phyloP scores from a whole-genome alignment of 2,113 vertebrate genomes.

The Hippocampus guttulatus region DNA sequence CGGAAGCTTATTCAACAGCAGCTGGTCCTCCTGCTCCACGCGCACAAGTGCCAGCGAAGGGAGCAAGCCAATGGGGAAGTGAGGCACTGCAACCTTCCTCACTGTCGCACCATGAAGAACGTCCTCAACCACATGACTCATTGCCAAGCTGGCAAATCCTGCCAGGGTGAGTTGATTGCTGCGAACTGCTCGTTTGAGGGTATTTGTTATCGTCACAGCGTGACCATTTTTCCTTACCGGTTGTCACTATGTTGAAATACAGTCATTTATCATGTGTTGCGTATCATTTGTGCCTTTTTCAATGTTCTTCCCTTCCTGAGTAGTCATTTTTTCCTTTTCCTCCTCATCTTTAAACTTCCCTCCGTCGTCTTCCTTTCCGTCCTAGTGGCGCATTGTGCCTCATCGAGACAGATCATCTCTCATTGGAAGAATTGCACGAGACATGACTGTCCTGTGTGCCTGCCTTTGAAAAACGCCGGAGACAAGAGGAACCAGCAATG shows the following conservation, averaged over 20 bases:
- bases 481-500: conserved; percentile 97
- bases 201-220: conserved; percentile 11
- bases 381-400: conserved; percentile 95
- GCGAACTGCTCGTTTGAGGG: background rate
- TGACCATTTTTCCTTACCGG: background rate
- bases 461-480: conserved; percentile 95
- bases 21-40: conserved; percentile 91
- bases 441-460: conserved; percentile 96
- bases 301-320: background rate
- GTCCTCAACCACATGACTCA: conserved; percentile 99
- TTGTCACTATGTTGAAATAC: background rate
- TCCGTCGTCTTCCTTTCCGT: conserved; percentile 8
- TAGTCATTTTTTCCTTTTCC: background rate
- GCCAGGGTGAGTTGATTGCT: conserved; percentile 83
- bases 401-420: conserved; percentile 98
- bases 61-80: conserved; percentile 96
- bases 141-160: conserved; percentile 97
- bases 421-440: conserved; percentile 99
- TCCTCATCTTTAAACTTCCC: conserved; percentile 36
- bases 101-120: conserved; percentile 99
- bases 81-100: conserved; percentile 93
- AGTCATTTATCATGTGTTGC: background rate
- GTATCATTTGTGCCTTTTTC: background rate
- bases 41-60: conserved; percentile 96
- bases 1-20: conserved; percentile 98